These are phyloP conservation scores for Toxostoma redivivum DNA, from an alignment of 2,113 vertebrate genomes.

Conservation along the genomic window DNA sequence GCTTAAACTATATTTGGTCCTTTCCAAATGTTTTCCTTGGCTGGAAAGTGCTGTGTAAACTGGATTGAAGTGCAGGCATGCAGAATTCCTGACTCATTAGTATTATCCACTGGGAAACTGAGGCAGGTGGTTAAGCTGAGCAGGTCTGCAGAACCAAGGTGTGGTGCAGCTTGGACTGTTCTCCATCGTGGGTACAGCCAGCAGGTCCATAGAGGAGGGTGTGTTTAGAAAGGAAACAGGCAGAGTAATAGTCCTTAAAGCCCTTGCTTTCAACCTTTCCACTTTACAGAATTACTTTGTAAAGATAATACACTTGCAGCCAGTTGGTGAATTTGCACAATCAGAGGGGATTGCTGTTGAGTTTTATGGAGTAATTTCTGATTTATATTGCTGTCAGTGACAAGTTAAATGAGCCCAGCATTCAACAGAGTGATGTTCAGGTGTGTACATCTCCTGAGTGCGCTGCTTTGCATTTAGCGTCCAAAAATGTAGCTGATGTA, in stretches of 20 bases:
- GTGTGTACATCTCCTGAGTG: background rate
- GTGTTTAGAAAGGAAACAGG: background rate
- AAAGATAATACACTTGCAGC: background rate
- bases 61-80: background rate
- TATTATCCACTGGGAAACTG: slow-evolving; percentile 8
- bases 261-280: background rate
- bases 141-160: fast-evolving
- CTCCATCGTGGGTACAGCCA: background rate
- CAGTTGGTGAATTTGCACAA: background rate
- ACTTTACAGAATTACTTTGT: background rate
- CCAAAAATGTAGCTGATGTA: background rate
- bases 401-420: slow-evolving; percentile 17
- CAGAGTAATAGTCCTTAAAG: background rate
- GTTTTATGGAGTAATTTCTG: slow-evolving; percentile 3
- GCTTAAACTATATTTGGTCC: background rate
- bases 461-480: fast-evolving
- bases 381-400: background rate
- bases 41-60: background rate
- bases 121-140: background rate
- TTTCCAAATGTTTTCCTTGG: background rate
- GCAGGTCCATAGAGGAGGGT: background rate
- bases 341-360: background rate
- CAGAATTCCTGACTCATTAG: background rate
- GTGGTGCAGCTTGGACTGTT: background rate
- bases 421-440: slow-evolving; percentile 1